These are phyloP conservation scores for Austrolebias charrua DNA, from an alignment of 2,797 vertebrate genomes.

Conservation along the genomic window DNA sequence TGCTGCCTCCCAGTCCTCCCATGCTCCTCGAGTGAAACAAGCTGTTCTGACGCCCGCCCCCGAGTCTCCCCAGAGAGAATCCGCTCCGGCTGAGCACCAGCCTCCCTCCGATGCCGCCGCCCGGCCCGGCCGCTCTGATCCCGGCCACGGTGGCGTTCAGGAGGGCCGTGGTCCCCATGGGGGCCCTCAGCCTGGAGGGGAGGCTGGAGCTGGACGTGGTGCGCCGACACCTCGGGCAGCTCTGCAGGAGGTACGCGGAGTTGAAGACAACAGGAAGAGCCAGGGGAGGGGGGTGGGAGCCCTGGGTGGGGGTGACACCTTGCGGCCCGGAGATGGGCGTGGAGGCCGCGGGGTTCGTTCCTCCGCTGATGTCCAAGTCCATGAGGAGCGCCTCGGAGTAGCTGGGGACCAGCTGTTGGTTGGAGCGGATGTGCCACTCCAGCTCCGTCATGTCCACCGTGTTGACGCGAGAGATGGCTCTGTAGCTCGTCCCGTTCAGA, in stretches of 20 bases:
- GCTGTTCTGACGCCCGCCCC: constrained; percentile 72
- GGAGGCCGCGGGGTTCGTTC: constrained; percentile 63
- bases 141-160: constrained; percentile 80
- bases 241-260: constrained; percentile 85
- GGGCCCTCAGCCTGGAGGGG: constrained; percentile 82
- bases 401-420: constrained; percentile 91
- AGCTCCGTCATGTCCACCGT: constrained; percentile 91
- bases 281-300: constrained; percentile 53
- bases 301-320: constrained; percentile 46
- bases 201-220: constrained; percentile 86
- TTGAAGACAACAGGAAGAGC: constrained; percentile 77
- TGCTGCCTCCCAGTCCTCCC: constrained; percentile 79
- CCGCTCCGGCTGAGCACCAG: constrained; percentile 89
- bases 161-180: constrained; percentile 78
- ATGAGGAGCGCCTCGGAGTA: constrained; percentile 90
- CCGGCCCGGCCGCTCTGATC: constrained; percentile 70
- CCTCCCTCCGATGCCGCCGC: constrained; percentile 75
- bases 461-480: constrained; percentile 86
- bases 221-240: constrained; percentile 86
- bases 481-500: constrained; percentile 72
- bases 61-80: constrained; percentile 85
- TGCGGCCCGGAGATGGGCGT: constrained; percentile 70
- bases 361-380: constrained; percentile 76
- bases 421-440: constrained; percentile 93
- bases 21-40: constrained; percentile 89